Conservation (phyloP, 2,113 vertebrate species). For the Python bivittatus region DNA sequence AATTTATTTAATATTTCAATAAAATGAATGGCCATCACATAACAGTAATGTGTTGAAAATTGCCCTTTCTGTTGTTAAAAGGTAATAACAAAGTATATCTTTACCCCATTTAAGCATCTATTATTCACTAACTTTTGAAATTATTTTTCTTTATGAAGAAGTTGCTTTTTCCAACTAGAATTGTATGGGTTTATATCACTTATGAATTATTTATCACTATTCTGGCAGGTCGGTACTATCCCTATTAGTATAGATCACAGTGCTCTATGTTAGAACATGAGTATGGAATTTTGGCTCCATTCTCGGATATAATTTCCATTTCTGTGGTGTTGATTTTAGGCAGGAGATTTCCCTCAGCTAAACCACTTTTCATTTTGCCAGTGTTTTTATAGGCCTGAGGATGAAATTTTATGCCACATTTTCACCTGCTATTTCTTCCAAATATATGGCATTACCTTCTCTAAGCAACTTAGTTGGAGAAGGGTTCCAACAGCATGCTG, state of each 20-base stretch:
- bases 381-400: neutral
- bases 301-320: slow-evolving; percentile 2
- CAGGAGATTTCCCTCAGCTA: neutral
- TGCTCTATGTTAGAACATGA: neutral
- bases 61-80: neutral
- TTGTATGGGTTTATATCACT: neutral
- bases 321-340: slow-evolving; percentile 19
- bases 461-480: neutral
- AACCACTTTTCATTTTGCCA: neutral
- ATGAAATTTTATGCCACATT: slow-evolving; percentile 14
- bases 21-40: neutral
- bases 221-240: slow-evolving; percentile 14
- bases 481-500: neutral
- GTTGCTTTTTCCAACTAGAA: neutral
- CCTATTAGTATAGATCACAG: neutral
- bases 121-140: neutral
- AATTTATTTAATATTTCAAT: neutral
- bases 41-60: neutral
- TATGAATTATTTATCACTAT: slow-evolving; percentile 15
- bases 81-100: neutral
- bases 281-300: neutral
- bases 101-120: neutral
- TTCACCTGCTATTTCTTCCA: slow-evolving; percentile 15
- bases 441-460: neutral
- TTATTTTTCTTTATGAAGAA: slow-evolving; percentile 7